Conservation (phyloP, 2,888 invertebrate genomes). For the Orthosia cruda region DNA sequence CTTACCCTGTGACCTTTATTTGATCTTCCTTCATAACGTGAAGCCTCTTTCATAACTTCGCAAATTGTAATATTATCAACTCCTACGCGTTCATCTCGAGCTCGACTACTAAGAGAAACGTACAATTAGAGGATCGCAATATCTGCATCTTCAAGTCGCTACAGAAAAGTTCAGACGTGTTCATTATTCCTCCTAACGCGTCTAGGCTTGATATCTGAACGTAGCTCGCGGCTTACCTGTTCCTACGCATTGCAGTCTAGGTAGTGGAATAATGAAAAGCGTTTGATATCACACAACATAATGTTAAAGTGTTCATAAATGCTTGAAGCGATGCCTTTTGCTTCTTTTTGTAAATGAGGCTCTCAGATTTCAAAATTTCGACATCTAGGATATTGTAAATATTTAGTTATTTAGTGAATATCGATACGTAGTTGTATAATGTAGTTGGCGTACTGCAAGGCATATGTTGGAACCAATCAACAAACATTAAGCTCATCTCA, state of each 20-base stretch:
- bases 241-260: slow-evolving; percentile 12
- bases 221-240: slow-evolving; percentile 16
- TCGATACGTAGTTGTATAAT: neutral
- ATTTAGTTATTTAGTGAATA: neutral
- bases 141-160: slow-evolving; percentile 23
- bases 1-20: neutral
- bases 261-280: slow-evolving; percentile 12
- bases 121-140: slow-evolving; percentile 33
- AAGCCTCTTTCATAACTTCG: neutral
- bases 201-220: neutral
- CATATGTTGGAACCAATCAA: neutral
- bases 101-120: slow-evolving; percentile 15
- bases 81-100: neutral
- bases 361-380: neutral
- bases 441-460: neutral
- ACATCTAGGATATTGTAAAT: neutral
- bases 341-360: fast-evolving
- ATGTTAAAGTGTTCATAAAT: neutral
- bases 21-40: neutral
- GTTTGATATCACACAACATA: slow-evolving; percentile 19
- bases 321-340: neutral
- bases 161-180: slow-evolving; percentile 23
- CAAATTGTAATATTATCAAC: slow-evolving; percentile 5
- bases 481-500: neutral
- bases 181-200: slow-evolving; percentile 27